Evolutionary conservation across 1,140 invertebrate genomes (phyloP), one percentile per base, ranked within the genome.

Genomic region (Apis laboriosa): DNA sequence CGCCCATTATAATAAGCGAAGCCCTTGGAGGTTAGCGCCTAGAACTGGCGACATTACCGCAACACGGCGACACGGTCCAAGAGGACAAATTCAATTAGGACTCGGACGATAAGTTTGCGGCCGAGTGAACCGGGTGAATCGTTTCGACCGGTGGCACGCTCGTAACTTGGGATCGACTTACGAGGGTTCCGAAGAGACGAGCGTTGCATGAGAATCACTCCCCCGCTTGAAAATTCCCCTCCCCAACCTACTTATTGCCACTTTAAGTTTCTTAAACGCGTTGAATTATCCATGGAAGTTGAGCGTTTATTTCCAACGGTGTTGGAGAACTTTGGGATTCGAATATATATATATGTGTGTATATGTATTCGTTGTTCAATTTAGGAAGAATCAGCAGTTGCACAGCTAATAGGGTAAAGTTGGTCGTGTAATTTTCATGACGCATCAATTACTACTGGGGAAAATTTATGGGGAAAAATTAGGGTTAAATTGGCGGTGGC

Each of bases 1-100:
- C 90, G 89, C 89, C 92, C 90, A 93, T 93, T 93, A 93, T 93
- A 92, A 93, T 93, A 93, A 93, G 92, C 92, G 92, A 91, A 92
- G 90, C 88, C 86, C 92, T 91, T 83, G 75, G 87, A 84, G 82
- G 87, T 89, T 86, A 56, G 43, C 86, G 89, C 90, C 87, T 90
- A 90, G 90, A 92, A 91, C 91, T 91, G 90, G 85, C 91, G 90
- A 92, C 90, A 92, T 92, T 92, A 92, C 88, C 85, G 77, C 90
- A 92, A 92, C 92, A 92, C 84, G 89, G 85, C 86, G 86, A 80
- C 86, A 89, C 66, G 85, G 91, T 90, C 91, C 90, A 90, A 91
- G 88, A 86, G 90, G 88, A 92, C 91, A 91, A 92, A 92, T 92
- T 92, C 91, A 92, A 92, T 92, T 92, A 92, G 88, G 89, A 89